Evolutionary conservation across 2,888 invertebrate genomes (phyloP).

Genomic region (Drosophila falleni): DNA sequence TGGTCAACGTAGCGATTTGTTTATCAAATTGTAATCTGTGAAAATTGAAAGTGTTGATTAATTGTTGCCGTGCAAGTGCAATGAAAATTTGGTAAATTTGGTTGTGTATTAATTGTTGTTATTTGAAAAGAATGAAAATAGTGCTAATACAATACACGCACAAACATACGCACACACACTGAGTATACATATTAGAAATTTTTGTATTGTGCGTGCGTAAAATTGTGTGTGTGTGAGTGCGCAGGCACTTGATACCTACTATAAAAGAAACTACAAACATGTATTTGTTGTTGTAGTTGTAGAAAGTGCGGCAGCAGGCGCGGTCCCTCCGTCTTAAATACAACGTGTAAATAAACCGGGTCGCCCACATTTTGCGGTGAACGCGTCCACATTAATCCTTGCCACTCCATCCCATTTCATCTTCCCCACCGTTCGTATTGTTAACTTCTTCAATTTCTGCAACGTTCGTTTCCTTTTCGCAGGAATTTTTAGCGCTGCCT

Average conservation of each 20-base stretch:
- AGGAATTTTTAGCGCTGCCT: slow-evolving; percentile 53
- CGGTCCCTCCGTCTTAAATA: slow-evolving; percentile 53
- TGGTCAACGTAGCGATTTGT: slow-evolving; percentile 35
- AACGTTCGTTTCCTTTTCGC: slow-evolving; percentile 49
- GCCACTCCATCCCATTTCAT: not conserved
- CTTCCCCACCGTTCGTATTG: not conserved
- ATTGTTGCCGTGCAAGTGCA: slow-evolving; percentile 16
- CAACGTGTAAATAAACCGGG: slow-evolving; percentile 77
- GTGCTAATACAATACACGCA: slow-evolving; percentile 29
- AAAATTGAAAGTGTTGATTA: slow-evolving; percentile 43
- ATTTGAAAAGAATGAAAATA: slow-evolving; percentile 15
- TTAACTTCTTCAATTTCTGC: slow-evolving; percentile 27
- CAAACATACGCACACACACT: slow-evolving; percentile 21
- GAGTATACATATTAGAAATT: slow-evolving; percentile 16
- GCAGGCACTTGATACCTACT: slow-evolving; percentile 65
- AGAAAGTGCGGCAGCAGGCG: slow-evolving; percentile 62
- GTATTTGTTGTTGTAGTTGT: slow-evolving; percentile 44
- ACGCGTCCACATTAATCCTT: slow-evolving; percentile 27
- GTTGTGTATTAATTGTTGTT: slow-evolving; percentile 46
- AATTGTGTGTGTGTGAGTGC: slow-evolving; percentile 30
- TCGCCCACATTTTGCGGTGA: slow-evolving; percentile 50
- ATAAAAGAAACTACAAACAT: slow-evolving; percentile 39
- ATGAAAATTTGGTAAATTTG: slow-evolving; percentile 33
- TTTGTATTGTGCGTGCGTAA: slow-evolving; percentile 27
- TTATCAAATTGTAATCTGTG: slow-evolving; percentile 30